These are phyloP conservation scores for Apostichopus californicus DNA, from an alignment of 35 echinoderm and acorn worm genomes.

Conservation along the genomic window DNA sequence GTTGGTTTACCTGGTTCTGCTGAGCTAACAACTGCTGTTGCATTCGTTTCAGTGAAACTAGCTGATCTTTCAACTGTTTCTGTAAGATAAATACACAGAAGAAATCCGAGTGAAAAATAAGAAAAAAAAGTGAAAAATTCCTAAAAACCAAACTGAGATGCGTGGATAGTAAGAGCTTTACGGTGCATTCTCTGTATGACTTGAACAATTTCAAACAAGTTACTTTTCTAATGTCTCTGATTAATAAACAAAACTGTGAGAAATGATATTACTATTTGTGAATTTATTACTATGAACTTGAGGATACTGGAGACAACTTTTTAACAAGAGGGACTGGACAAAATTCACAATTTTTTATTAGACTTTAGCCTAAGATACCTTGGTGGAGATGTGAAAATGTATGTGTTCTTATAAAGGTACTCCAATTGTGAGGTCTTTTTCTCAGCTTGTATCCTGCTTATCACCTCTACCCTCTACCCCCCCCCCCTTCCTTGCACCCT, in stretches of 20 bases:
- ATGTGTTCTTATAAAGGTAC: too few species aligned
- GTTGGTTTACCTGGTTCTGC: constrained; percentile 76
- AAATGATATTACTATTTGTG: too few species aligned
- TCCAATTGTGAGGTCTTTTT: too few species aligned
- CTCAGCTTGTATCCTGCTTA: too few species aligned
- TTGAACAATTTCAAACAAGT: background rate
- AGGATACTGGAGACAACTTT: too few species aligned
- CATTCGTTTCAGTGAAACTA: constrained; percentile 68
- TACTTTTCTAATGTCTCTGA: background rate
- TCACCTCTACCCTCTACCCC: background rate
- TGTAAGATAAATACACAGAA: constrained; percentile 7
- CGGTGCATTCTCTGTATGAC: background rate
- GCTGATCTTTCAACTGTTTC: constrained; percentile 87
- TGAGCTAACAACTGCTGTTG: constrained; percentile 85
- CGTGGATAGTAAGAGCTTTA: background rate
- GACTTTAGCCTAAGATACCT: too few species aligned
- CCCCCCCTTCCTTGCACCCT: background rate
- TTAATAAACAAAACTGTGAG: too few species aligned
- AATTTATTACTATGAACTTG: too few species aligned
- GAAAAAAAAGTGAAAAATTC: background rate
- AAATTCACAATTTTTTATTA: too few species aligned
- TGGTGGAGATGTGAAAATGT: too few species aligned
- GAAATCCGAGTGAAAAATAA: background rate
- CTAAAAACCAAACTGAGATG: background rate
- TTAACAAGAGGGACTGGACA: too few species aligned